A percentile compares a stretch with the other conserved stretches of the same genome.
phyloP scores from a whole-genome alignment of 2,113 vertebrate species.

The Plecturocebus donacophilus region DNA sequence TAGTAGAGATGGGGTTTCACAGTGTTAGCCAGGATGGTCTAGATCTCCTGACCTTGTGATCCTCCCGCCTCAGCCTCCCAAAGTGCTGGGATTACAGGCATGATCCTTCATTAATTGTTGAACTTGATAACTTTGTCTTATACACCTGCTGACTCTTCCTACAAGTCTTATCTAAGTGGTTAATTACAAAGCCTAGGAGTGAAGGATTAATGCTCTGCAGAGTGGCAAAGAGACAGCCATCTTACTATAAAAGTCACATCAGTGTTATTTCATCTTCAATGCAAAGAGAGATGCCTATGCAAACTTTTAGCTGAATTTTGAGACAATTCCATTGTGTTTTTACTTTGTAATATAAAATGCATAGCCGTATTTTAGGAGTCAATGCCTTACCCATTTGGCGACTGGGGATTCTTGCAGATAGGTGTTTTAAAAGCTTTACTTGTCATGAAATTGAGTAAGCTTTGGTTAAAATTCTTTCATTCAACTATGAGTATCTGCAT shows the following conservation, averaged over 20 bases:
- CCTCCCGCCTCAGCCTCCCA: too few relatives aligned
- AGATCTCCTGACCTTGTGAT: too few relatives aligned
- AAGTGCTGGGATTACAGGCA: too few relatives aligned
- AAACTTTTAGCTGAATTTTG: background rate
- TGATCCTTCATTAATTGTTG: background rate
- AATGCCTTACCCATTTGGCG: slow-evolving; percentile 83
- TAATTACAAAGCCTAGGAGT: background rate
- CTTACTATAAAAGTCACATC: background rate
- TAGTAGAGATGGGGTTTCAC: too few relatives aligned
- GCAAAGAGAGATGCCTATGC: background rate
- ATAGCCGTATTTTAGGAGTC: slow-evolving; percentile 75
- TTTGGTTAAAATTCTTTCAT: slow-evolving; percentile 22
- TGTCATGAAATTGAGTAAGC: background rate
- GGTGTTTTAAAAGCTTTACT: background rate
- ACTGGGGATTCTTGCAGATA: background rate
- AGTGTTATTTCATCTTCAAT: background rate
- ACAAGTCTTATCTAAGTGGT: background rate
- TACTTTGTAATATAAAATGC: background rate
- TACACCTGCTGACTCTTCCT: background rate
- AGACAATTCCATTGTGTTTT: background rate
- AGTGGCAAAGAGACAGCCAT: background rate
- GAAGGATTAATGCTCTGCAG: background rate
- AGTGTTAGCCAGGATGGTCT: too few relatives aligned
- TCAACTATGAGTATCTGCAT: background rate
- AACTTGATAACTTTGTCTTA: background rate